Conservation (phyloP, 1,140 invertebrate genomes). For the silkworm (Bombyx mori) region ASM3026992v2 NC_085114.1:6869501-6870000, state of each 20-base stretch:
- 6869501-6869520: too few species aligned
- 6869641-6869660: neutral
- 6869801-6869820: too few species aligned
- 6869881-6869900: constrained; percentile 40
- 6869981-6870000: constrained; percentile 81
- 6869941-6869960: constrained; percentile 87
- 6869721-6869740: too few species aligned
- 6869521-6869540: too few species aligned
- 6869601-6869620: neutral
- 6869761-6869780: too few species aligned
- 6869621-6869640: neutral
- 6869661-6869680: neutral
- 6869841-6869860: neutral
- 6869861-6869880: constrained; percentile 3
- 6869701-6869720: too few species aligned
- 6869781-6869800: too few species aligned
- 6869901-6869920: constrained; percentile 43
- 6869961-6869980: constrained; percentile 77
- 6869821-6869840: neutral
- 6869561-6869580: too few species aligned
- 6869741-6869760: too few species aligned
- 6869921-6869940: constrained; percentile 70
- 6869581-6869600: too few species aligned
- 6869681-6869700: too few species aligned
- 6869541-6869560: too few species aligned